These are phyloP conservation scores for Dendrolimus punctatus DNA, from an alignment of 1,140 invertebrate species.

Conservation along the genomic window DNA sequence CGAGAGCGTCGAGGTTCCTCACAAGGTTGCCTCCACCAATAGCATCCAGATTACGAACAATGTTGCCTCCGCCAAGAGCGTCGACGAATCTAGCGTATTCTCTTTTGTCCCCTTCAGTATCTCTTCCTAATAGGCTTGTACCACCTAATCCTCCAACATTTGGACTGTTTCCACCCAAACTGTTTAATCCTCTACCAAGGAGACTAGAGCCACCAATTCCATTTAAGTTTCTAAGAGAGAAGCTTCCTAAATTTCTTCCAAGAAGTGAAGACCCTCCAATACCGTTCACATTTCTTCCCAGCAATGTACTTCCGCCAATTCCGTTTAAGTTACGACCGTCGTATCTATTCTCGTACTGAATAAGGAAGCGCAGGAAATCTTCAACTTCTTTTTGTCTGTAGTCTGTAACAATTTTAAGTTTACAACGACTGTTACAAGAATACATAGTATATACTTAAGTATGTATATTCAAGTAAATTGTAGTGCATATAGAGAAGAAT, in stretches of 20 bases:
- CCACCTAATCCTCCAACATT: slow-evolving; percentile 20
- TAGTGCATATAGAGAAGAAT: slow-evolving; percentile 14
- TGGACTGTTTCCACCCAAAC: slow-evolving; percentile 30
- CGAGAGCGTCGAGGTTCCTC: slow-evolving; percentile 52
- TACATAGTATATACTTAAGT: not conserved
- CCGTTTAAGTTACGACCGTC: slow-evolving; percentile 35
- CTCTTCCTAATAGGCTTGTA: slow-evolving; percentile 32
- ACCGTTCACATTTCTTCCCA: slow-evolving; percentile 11
- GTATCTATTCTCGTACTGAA: slow-evolving; percentile 36
- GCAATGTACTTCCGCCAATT: slow-evolving; percentile 27
- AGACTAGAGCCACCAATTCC: slow-evolving; percentile 32
- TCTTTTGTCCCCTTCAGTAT: slow-evolving; percentile 38
- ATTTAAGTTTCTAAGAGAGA: slow-evolving; percentile 32
- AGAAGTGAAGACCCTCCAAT: slow-evolving; percentile 5
- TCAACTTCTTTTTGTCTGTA: slow-evolving; percentile 45
- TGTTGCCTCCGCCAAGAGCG: slow-evolving; percentile 43
- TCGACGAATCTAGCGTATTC: slow-evolving; percentile 57
- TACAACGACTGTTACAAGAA: not conserved
- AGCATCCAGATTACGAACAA: slow-evolving; percentile 55
- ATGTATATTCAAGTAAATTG: not conserved
- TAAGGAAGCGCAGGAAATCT: slow-evolving; percentile 40
- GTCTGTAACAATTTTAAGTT: slow-evolving; percentile 40
- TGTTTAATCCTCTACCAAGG: slow-evolving; percentile 31
- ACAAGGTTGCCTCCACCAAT: slow-evolving; percentile 64
- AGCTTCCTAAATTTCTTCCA: slow-evolving; percentile 20